These are phyloP conservation scores for Ennomos fuscantarius DNA, from an alignment of 2,888 invertebrate genomes.

Conservation along the genomic window DNA sequence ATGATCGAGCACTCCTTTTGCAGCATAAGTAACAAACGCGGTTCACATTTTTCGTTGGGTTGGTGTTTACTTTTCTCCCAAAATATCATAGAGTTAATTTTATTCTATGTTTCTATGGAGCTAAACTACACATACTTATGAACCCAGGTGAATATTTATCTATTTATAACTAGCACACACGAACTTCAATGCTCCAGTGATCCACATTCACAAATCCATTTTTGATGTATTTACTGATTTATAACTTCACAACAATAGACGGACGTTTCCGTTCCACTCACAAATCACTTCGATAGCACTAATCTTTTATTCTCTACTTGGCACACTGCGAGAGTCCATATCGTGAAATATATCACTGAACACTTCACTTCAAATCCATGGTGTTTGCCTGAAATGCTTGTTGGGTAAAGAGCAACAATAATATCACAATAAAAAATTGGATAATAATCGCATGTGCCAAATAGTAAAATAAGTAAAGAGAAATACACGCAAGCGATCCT, in stretches of 20 bases:
- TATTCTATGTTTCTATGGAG: constrained; percentile 8
- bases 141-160: constrained; percentile 2
- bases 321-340: constrained; percentile 51
- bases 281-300: constrained; percentile 43
- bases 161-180: constrained; percentile 15
- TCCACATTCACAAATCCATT: constrained; percentile 19
- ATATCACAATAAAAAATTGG: constrained; percentile 37
- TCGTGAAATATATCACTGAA: constrained; percentile 50
- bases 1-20: constrained; percentile 50
- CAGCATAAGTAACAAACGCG: constrained; percentile 39
- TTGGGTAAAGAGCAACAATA: constrained; percentile 38
- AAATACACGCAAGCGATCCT: constrained; percentile 62
- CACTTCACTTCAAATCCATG: constrained; percentile 65
- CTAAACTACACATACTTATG: background rate
- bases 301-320: constrained; percentile 56
- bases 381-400: constrained; percentile 46
- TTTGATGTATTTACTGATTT: constrained; percentile 19
- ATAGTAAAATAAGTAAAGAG: constrained; percentile 47
- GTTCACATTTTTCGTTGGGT: constrained; percentile 26
- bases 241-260: constrained; percentile 13
- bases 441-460: constrained; percentile 67
- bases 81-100: background rate
- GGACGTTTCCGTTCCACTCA: constrained; percentile 19
- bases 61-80: too few relatives aligned
- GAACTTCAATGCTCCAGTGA: constrained; percentile 14